These are phyloP conservation scores for Sitta carolinensis DNA, from an alignment of 2,797 vertebrate species.

Conservation along the genomic window DNA sequence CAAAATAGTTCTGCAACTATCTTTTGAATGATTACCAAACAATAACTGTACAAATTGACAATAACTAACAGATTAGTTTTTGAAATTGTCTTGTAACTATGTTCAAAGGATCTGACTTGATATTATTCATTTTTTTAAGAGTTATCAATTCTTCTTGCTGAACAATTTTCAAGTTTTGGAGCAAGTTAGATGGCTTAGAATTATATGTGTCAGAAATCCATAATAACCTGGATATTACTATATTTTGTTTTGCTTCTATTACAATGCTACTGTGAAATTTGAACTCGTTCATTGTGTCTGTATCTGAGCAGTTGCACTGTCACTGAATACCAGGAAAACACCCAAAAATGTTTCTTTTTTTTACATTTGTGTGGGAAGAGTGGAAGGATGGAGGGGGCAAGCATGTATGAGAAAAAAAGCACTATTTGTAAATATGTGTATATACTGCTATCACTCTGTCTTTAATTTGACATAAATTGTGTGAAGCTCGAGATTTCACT, in stretches of 20 bases:
- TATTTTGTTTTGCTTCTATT: not conserved
- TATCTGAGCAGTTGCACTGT: not conserved
- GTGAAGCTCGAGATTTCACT: not conserved
- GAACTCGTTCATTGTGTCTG: not conserved
- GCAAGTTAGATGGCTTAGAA: not conserved
- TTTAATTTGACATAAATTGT: not conserved
- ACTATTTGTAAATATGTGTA: not conserved
- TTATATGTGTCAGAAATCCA: not conserved
- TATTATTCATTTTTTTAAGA: slow-evolving; percentile 57
- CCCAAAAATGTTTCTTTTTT: not conserved
- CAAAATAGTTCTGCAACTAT: slow-evolving; percentile 55
- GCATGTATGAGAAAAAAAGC: not conserved
- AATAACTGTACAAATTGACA: slow-evolving; percentile 44
- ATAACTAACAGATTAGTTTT: slow-evolving; percentile 29
- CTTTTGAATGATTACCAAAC: slow-evolving; percentile 60
- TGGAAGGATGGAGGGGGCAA: not conserved
- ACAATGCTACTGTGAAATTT: not conserved
- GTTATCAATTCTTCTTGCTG: slow-evolving; percentile 44
- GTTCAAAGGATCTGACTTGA: slow-evolving; percentile 60
- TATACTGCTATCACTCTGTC: not conserved
- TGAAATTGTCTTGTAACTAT: slow-evolving; percentile 63
- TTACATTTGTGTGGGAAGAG: not conserved
- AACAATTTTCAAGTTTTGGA: not conserved
- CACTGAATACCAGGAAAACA: not conserved
- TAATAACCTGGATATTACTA: not conserved